These are phyloP conservation scores for Anaspis maculata DNA, from an alignment of 2,888 invertebrate species.

Conservation along the genomic window DNA sequence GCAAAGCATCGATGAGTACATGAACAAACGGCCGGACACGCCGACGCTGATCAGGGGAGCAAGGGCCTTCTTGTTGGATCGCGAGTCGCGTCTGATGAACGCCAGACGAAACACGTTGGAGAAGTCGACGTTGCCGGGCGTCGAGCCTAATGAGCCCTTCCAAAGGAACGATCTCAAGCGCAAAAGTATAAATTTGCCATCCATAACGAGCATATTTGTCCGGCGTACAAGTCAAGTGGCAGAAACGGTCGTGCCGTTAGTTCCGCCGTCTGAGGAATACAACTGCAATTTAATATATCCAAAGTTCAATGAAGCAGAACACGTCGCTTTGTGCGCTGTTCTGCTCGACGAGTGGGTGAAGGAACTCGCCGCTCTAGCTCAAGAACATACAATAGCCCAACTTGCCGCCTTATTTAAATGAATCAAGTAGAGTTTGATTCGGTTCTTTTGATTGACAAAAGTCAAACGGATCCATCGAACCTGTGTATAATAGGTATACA, in stretches of 20 bases:
- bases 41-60: constrained; percentile 63
- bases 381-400: constrained; percentile 78
- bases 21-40: constrained; percentile 52
- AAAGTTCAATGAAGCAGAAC: constrained; percentile 45
- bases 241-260: constrained; percentile 25
- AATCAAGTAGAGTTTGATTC: constrained; percentile 7
- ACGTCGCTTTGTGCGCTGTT: constrained; percentile 73
- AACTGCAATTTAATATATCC: constrained; percentile 32
- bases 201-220: constrained; percentile 54
- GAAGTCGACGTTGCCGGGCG: constrained; percentile 16
- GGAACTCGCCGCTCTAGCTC: constrained; percentile 87
- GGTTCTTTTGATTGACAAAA: too few relatives aligned
- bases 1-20: constrained; percentile 76
- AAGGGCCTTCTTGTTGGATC: constrained; percentile 65
- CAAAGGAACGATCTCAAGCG: constrained; percentile 62
- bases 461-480: too few relatives aligned
- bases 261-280: constrained; percentile 26
- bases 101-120: constrained; percentile 55
- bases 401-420: constrained; percentile 41
- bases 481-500: too few relatives aligned
- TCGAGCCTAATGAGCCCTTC: constrained; percentile 44
- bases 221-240: constrained; percentile 49
- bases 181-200: constrained; percentile 67
- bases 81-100: constrained; percentile 69
- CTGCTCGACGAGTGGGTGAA: constrained; percentile 92